Percentiles rank a stretch among this genome's conserved stretches.
These are phyloP conservation scores for Cheiracanthium punctorium DNA, from an alignment of 2,888 invertebrate genomes.

Conservation along the genomic window DNA sequence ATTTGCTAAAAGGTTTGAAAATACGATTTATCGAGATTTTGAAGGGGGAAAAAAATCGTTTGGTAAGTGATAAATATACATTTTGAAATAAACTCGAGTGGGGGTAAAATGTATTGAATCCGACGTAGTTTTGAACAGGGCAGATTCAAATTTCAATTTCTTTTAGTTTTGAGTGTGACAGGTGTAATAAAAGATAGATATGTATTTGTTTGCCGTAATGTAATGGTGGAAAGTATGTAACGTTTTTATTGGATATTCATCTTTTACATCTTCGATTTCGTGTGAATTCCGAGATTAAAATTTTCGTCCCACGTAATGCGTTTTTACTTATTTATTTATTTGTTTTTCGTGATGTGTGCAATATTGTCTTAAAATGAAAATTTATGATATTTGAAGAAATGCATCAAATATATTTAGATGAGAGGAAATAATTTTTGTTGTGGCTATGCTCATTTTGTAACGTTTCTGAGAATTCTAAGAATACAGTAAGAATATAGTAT, in stretches of 20 bases:
- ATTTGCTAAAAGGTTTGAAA: constrained; percentile 25
- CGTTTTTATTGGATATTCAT: neutral
- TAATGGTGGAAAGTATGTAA: neutral
- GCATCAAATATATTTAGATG: too few species aligned
- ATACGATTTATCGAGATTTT: constrained; percentile 31
- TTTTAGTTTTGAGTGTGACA: neutral
- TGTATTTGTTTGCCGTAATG: neutral
- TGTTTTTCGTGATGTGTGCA: too few species aligned
- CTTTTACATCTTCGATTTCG: neutral
- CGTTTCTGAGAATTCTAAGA: too few species aligned
- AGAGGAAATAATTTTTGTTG: too few species aligned
- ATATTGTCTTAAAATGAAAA: too few species aligned
- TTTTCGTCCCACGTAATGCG: neutral
- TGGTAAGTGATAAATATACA: constrained; percentile 46
- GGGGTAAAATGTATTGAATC: constrained; percentile 33
- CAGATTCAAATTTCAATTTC: constrained; percentile 44
- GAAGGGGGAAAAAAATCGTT: constrained; percentile 27
- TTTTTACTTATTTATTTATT: too few species aligned
- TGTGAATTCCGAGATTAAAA: neutral
- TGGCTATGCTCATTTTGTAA: too few species aligned
- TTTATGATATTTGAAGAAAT: too few species aligned
- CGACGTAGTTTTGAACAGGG: neutral
- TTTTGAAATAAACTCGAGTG: neutral
- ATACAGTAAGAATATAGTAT: too few species aligned
- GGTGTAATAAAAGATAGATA: constrained; percentile 8